Conservation (phyloP, 2,797 vertebrate species). For the Salarias fasciatus region DNA sequence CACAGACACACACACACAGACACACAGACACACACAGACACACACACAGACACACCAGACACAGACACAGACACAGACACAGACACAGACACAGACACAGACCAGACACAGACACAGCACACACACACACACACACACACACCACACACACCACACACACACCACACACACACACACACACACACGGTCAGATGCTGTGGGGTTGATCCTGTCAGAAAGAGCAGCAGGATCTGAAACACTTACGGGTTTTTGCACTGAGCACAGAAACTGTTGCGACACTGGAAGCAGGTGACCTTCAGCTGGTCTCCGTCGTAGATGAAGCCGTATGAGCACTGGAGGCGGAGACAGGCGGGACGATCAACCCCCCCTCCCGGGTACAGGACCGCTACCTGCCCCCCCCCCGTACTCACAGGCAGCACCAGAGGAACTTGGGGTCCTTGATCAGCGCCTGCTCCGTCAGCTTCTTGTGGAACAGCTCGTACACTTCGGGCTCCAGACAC, state of each 20-base stretch:
- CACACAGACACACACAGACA: too few relatives aligned
- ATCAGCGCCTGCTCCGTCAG: conserved; percentile 91
- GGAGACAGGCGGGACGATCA: neutral
- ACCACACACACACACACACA: too few relatives aligned
- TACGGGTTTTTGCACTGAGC: conserved; percentile 88
- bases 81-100: too few relatives aligned
- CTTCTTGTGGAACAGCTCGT: conserved; percentile 92
- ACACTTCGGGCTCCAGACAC: conserved; percentile 89
- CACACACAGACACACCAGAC: too few relatives aligned
- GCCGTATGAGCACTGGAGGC: conserved; percentile 89
- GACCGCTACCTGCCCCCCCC: too few relatives aligned
- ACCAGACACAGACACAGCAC: too few relatives aligned
- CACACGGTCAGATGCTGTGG: too few relatives aligned
- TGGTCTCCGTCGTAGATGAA: conserved; percentile 94
- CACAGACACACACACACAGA: neutral
- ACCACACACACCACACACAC: too few relatives aligned
- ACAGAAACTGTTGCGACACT: conserved; percentile 92
- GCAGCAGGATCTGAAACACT: neutral
- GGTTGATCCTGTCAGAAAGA: too few relatives aligned
- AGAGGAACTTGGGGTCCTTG: conserved; percentile 93
- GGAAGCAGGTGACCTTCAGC: conserved; percentile 90
- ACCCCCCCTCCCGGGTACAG: too few relatives aligned
- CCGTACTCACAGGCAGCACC: conserved; percentile 89
- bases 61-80: too few relatives aligned
- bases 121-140: too few relatives aligned